Base-by-base conservation (phyloP, 2,888 invertebrate species). In the Conistra vaccinii region DNA sequence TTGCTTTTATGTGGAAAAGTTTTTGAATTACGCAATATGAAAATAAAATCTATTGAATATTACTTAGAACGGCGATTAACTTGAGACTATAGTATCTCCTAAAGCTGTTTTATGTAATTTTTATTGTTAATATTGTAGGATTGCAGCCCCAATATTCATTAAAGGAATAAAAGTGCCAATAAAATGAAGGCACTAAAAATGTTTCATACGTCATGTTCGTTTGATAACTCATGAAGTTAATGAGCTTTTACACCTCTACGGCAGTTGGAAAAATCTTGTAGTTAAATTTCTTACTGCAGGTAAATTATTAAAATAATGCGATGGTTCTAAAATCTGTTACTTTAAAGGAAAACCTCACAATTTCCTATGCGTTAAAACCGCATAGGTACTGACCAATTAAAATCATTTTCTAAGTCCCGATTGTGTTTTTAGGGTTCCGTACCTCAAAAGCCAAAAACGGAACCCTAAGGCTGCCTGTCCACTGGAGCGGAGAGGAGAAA, bases 1-100 rank as follows among this genome's bases (percentile, higher is more conserved):
- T 87, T 85, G 77, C 58, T 84, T 88, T 87, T 76, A 84, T 84
- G 81, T 77, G 60, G 10, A 68, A 84, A 85, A 84, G 63, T 86
- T 84, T 62, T 61, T 39, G 70, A 73, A 66, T 51, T 69, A 60
- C 80, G 66, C 62, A 68, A 58, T 70, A 83, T 82, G 60, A 61
- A 80, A 80, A 81, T 85, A 45, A 73, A 82, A 66, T 72, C 62
- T 72, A 82, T 70, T 76, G 67, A 67, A 67, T 63, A 51, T 55
- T 60, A 69, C 29, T 71, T 53, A 53, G 29, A 71, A 7, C 9
- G 6, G 35, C 51, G 32, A 73, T 83, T 62, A 53, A 61, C 42
- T 61, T 10, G 5, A 61, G 42, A 42, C 42, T 39, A 26, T n/a
- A 80, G 12, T 62, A 12, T 67, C 32, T 35, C 5, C 14, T 57